Percentiles rank a stretch among this genome's conserved stretches.
phyloP scores from a whole-genome alignment of 2,113 vertebrate species.

The Falco punctatus region DNA sequence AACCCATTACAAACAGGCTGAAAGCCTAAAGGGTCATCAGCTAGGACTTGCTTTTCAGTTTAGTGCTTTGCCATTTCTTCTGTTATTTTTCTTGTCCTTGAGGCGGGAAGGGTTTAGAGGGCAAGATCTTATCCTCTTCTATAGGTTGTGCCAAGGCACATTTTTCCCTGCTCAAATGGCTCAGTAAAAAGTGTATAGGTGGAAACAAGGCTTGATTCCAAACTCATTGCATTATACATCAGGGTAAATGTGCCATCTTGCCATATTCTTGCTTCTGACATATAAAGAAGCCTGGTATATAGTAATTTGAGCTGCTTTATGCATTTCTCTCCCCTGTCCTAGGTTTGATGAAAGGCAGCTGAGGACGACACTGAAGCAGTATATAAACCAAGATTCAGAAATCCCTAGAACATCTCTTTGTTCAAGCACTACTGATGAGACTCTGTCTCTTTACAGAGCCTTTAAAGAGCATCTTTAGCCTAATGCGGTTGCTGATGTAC shows the following conservation, averaged over 20 bases:
- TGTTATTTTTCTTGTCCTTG: neutral
- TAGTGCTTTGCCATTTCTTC: neutral
- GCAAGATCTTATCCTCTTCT: neutral
- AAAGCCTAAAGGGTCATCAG: neutral
- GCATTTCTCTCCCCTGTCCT: neutral
- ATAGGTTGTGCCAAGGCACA: neutral
- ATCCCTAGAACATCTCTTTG: neutral
- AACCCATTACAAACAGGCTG: neutral
- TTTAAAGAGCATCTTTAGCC: neutral
- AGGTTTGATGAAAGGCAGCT: neutral
- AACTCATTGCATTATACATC: neutral
- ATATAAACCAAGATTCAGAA: neutral
- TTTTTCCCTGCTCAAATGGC: neutral
- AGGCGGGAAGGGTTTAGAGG: neutral
- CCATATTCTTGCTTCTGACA: neutral
- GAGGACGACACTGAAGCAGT: neutral
- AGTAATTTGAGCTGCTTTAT: neutral
- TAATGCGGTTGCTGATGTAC: neutral
- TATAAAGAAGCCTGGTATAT: neutral
- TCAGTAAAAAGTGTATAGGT: neutral
- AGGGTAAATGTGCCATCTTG: neutral
- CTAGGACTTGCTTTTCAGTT: neutral
- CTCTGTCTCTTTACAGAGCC: neutral
- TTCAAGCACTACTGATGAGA: neutral
- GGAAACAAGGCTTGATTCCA: neutral